phyloP scores from a whole-genome alignment of 2,797 vertebrate species.

The Champsocephalus esox region DNA sequence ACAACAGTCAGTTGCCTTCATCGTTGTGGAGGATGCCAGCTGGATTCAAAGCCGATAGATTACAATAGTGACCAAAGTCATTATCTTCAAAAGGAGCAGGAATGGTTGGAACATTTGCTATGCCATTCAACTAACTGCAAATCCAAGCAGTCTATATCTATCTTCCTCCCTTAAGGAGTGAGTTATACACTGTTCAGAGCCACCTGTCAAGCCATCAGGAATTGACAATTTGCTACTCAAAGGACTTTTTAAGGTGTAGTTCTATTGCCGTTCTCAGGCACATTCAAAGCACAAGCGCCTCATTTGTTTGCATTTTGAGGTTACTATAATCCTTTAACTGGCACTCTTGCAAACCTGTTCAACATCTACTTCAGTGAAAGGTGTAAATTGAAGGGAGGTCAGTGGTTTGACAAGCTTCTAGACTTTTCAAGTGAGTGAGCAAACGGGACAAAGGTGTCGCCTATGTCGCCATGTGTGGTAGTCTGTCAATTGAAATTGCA shows the following conservation, averaged over 20 bases:
- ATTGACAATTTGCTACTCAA: constrained; percentile 10
- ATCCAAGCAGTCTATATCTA: constrained; percentile 11
- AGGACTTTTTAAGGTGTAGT: neutral
- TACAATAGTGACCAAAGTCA: neutral
- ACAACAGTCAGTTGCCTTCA: neutral
- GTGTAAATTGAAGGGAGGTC: constrained; percentile 31
- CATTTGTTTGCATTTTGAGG: constrained; percentile 2
- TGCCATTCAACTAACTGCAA: neutral
- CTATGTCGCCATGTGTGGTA: neutral
- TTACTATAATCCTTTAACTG: neutral
- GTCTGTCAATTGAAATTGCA: constrained; percentile 13
- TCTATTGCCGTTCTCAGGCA: neutral
- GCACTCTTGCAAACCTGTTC: constrained; percentile 31
- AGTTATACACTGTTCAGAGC: constrained; percentile 13
- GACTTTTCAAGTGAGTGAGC: constrained; percentile 21
- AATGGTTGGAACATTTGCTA: neutral
- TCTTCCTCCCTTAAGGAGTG: neutral
- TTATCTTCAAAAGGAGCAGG: neutral
- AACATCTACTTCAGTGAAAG: constrained; percentile 11
- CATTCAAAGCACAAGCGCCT: neutral
- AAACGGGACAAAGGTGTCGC: constrained; percentile 17
- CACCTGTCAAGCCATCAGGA: constrained; percentile 5
- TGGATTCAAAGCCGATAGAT: constrained; percentile 1
- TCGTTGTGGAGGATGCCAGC: neutral
- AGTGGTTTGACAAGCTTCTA: constrained; percentile 19